Evolutionary conservation across 2,113 vertebrate genomes (phyloP), one percentile per base, ranked within the genome.

Genomic region (Callipepla squamata): DNA sequence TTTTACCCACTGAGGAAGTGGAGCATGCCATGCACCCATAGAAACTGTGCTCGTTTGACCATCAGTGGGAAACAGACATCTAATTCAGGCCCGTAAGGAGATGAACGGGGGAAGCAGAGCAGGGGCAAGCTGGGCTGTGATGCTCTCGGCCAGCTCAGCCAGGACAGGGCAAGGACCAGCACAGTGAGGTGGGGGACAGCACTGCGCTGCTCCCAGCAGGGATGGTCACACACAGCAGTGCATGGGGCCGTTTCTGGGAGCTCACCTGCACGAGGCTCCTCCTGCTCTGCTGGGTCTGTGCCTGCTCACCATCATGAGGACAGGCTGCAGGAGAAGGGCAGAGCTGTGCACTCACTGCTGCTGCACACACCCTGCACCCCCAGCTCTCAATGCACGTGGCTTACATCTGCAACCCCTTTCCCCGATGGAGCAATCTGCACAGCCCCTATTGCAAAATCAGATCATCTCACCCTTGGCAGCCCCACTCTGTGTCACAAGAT

Each of bases 401-500:
- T 79, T 38, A 28, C 75, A 79, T 61, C 80, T 87, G 53, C 66
- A 87, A 3, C 59, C 48, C 10, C 0, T 47, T 68, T 79, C 34
- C n/a, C 13, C 59, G 40, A 32, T 63, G 87, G 0, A 77, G 87
- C 89, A 69, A 87, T 69, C 65, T 36, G 44, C n/a, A 7, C 4
- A 2, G 53, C 69, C 76, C 40, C 73, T 57, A 9, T 1, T 88
- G 85, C 92, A 93, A 90, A 87, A 93, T 59, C 73, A 65, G 62
- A 67, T 87, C 21, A 18, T 42, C 78, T 42, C 1, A 6, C 74
- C 78, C 61, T 89, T 87, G 89, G 94, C 95, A 95, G 95, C 70
- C 48, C 67, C 8, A 30, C 67, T 72, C 70, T 40, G 25, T 59
- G 81, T 84, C 91, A 92, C 45, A 42, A 94, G 86, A 78, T 80